Evolutionary conservation across 2,797 vertebrate species (phyloP), one percentile per base, ranked within the genome.

Genomic region (Dromococcyx pavoninus): DNA sequence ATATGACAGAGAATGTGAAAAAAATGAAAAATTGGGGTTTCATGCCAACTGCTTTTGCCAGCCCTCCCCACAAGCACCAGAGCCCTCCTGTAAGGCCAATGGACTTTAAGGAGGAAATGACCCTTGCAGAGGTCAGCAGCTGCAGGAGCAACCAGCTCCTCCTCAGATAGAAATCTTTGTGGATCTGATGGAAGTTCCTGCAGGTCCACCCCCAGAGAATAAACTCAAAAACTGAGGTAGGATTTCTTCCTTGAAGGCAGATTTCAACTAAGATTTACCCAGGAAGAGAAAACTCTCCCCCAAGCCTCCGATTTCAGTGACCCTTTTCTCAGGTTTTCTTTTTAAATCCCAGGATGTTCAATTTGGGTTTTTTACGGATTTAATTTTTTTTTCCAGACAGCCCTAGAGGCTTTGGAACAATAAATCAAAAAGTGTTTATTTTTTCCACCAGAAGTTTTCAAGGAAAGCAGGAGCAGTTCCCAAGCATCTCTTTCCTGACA

Each of bases 41-140:
- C 11, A 13, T 30, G 46, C 12, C 28, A 44, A 6, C 9, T 80
- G 53, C 24, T 74, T 74, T 60, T 66, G 39, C n/a, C 6, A 13
- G n/a, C 32, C 28, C 24, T 60, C 13, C 73, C 15, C 78, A 61
- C 11, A 67, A 41, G 17, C 28, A 60, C 0, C 0, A 75, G 37
- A 54, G 17, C 32, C 27, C 10, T 80, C 6, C 25, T 71, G 74
- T 35, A 71, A 64, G 33, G 35, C n/a, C 61, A 53, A 8, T 1
- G 56, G 70, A 33, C 44, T 41, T 33, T 7, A 9, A 2, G 2
- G 70, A 60, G 50, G 35, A 37, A 53, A 39, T 1, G 14, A 7
- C 11, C 30, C 41, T 71, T 41, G 32, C 66, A 85, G 28, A 37
- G 27, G 17, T 41, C 67, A 85, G 46, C n/a, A 58, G 44, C 33